These are phyloP conservation scores for Geophilus truncorum DNA, from an alignment of 2,888 invertebrate genomes.

Conservation along the genomic window DNA sequence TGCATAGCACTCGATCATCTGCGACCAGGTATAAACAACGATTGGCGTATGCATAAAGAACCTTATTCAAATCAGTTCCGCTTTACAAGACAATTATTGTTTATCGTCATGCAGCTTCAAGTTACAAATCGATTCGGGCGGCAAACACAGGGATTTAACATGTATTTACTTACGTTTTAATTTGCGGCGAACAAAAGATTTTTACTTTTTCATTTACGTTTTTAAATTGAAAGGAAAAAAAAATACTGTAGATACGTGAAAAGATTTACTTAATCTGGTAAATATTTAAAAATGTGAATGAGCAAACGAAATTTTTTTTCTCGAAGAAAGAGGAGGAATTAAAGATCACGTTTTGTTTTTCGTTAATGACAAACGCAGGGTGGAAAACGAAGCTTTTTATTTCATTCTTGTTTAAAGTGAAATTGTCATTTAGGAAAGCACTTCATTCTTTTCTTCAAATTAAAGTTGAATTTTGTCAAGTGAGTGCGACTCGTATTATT, in stretches of 20 bases:
- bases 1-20: no score
- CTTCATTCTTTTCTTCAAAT: conserved; percentile 6
- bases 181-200: no score
- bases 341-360: neutral
- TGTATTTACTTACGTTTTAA: neutral
- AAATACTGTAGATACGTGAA: neutral
- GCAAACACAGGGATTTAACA: neutral
- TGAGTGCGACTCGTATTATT: conserved; percentile 18
- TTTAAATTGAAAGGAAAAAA: no score
- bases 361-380: neutral
- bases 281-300: neutral
- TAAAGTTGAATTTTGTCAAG: conserved; percentile 22
- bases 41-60: neutral
- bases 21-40: no score
- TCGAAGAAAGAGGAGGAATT: neutral
- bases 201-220: no score
- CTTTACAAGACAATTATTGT: neutral
- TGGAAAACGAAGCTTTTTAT: neutral
- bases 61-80: neutral
- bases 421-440: neutral
- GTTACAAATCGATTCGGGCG: neutral
- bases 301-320: neutral
- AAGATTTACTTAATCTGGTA: neutral
- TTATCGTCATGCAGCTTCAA: neutral
- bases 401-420: neutral